Percentiles rank a stretch among this genome's conserved stretches.
These are phyloP conservation scores for Branchinecta lindahli DNA, from an alignment of 1,140 invertebrate species.

Conservation along the genomic window DNA sequence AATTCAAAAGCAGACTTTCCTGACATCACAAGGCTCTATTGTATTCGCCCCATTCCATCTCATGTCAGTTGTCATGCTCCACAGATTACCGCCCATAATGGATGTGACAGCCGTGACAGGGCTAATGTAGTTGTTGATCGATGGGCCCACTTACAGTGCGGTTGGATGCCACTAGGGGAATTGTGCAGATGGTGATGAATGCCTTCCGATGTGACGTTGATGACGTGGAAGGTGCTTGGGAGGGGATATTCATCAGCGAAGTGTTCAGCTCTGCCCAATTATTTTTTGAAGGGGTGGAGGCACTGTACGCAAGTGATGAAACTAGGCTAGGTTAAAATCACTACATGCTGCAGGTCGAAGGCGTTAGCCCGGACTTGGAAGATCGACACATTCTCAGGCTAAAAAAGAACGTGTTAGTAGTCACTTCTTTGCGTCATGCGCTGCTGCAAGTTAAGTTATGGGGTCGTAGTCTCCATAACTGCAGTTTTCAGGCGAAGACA, in stretches of 20 bases:
- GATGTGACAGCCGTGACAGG: constrained; percentile 5
- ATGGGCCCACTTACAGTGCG: constrained; percentile 7
- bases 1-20: background rate
- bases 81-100: constrained; percentile 10
- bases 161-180: constrained; percentile 7
- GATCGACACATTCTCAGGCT: no score
- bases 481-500: no score
- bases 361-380: no score
- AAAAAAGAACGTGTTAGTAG: no score
- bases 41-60: constrained; percentile 6
- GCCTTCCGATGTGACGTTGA: constrained; percentile 7
- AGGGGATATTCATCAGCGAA: constrained; percentile 1
- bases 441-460: no score
- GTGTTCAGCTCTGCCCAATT: no score
- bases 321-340: no score
- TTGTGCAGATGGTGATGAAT: background rate
- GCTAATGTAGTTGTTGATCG: constrained; percentile 10
- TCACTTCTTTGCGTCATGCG: no score
- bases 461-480: no score
- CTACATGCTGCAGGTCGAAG: no score
- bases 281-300: no score
- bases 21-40: background rate
- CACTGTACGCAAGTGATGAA: no score
- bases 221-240: background rate
- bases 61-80: constrained; percentile 6